phyloP scores from a whole-genome alignment of 2,888 invertebrate genomes.

The Erebia palarica region DNA sequence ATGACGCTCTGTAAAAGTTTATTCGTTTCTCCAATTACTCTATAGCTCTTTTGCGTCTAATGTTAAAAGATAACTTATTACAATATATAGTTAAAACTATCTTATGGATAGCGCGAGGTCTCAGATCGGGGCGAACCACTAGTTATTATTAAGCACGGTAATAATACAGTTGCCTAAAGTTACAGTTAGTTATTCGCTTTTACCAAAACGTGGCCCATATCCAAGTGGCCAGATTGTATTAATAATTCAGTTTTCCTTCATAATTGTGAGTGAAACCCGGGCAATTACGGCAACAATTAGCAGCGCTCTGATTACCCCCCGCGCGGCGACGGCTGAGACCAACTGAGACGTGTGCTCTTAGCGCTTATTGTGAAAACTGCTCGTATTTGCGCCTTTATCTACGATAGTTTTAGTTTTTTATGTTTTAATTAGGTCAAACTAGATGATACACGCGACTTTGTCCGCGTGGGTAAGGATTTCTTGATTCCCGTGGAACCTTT shows the following conservation, averaged over 20 bases:
- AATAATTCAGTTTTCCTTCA: constrained; percentile 76
- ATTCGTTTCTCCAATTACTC: too few relatives aligned
- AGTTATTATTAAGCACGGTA: too few relatives aligned
- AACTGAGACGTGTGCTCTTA: constrained; percentile 34
- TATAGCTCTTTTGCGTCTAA: too few relatives aligned
- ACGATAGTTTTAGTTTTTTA: neutral
- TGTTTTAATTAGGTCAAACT: too few relatives aligned
- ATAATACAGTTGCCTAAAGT: constrained; percentile 16
- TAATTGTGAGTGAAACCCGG: constrained; percentile 78
- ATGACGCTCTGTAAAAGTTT: too few relatives aligned
- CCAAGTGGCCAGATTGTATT: constrained; percentile 47
- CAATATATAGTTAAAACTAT: too few relatives aligned
- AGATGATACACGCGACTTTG: too few relatives aligned
- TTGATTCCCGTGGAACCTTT: too few relatives aligned
- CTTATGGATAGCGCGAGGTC: too few relatives aligned
- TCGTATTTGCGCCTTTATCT: constrained; percentile 2
- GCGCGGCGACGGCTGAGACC: constrained; percentile 34
- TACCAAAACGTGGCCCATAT: constrained; percentile 38
- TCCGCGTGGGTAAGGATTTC: too few relatives aligned
- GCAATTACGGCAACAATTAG: constrained; percentile 78
- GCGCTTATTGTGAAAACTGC: constrained; percentile 30
- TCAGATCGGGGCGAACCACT: too few relatives aligned
- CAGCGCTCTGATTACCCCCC: constrained; percentile 69
- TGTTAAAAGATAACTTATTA: too few relatives aligned
- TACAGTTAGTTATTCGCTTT: constrained; percentile 31